Evolutionary conservation across 2,888 invertebrate genomes (phyloP), one percentile per base, ranked within the genome.

Genomic region (Spicauda simplicius): DNA sequence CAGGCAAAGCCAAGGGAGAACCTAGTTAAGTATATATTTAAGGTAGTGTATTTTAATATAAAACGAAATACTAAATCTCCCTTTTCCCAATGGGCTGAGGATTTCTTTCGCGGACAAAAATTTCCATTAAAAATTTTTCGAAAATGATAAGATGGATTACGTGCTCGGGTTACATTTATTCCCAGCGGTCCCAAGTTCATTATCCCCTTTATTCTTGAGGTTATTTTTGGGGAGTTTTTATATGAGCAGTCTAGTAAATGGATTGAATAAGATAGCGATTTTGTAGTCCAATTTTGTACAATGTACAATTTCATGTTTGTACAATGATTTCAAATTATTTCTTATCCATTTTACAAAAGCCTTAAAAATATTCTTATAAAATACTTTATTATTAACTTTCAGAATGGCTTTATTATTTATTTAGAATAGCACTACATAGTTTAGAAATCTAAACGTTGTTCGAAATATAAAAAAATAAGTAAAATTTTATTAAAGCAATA

Each of bases 131-230:
- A 80, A 79, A 75, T 84, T 84, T 88, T 83, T 76, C 73, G 72
- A 80, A 87, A 87, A 84, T 79, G 82, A 85, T 91, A 93, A 91
- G 92, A 93, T 91, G 92, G 92, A 93, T 93, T 93, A 91, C 84
- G 82, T 84, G 80, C 82, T 88, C 81, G 81, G 86, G 85, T 89
- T 88, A 85, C 87, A 74, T 74, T 72, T 72, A 82, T 80, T 87
- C 91, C 91, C 88, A 71, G 52, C 72, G 88, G 91, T 77, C 69
- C 70, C 72, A 72, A 74, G 78, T 79, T 85, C 82, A 82, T 84
- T 80, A 84, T 83, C 85, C 85, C 84, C 82, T 79, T 79, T 76
- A 77, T 76, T 80, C 79, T 81, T 81, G 80, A 80, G 81, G 78
- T 76, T 74, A 74, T 60, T 75, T 33, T 78, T 72, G 66, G 74